phyloP scores from a whole-genome alignment of 2,797 vertebrate genomes.

The Acanthurus tractus region DNA sequence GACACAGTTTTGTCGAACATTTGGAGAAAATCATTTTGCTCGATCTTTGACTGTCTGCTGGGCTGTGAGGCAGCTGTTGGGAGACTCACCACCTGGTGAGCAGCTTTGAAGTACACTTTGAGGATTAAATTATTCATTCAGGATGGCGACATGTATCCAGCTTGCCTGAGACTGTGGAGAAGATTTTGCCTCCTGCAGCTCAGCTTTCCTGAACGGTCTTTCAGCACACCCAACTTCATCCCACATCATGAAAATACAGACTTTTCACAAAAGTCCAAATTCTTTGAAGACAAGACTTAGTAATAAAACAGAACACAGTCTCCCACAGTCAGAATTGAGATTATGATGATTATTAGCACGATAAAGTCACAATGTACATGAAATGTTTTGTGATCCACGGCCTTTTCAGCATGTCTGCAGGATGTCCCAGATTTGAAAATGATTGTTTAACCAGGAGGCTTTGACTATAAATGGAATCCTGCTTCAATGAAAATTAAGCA shows the following conservation, averaged over 20 bases:
- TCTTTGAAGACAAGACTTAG: constrained; percentile 88
- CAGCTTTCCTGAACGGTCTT: constrained; percentile 87
- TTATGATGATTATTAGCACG: constrained; percentile 86
- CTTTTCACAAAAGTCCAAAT: constrained; percentile 86
- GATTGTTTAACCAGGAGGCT: constrained; percentile 47
- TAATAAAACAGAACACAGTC: constrained; percentile 90
- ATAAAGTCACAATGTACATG: constrained; percentile 74
- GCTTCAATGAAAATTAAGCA: constrained; percentile 57
- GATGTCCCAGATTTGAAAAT: constrained; percentile 49
- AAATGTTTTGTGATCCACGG: constrained; percentile 44
- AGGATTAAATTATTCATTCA: constrained; percentile 98
- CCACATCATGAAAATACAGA: constrained; percentile 90
- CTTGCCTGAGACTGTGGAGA: constrained; percentile 77
- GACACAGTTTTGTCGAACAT: constrained; percentile 94
- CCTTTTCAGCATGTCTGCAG: constrained; percentile 45
- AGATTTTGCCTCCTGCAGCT: constrained; percentile 93
- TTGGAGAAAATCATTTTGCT: constrained; percentile 93
- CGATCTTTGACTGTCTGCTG: constrained; percentile 93
- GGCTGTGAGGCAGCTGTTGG: constrained; percentile 87
- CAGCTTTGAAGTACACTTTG: constrained; percentile 96
- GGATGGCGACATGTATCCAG: constrained; percentile 88
- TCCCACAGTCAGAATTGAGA: constrained; percentile 79
- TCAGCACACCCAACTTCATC: constrained; percentile 88
- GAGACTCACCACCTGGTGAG: constrained; percentile 92
- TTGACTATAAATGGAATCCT: constrained; percentile 52